Conservation (phyloP, 2,888 invertebrate species). For the Heliconius charithonia region DNA sequence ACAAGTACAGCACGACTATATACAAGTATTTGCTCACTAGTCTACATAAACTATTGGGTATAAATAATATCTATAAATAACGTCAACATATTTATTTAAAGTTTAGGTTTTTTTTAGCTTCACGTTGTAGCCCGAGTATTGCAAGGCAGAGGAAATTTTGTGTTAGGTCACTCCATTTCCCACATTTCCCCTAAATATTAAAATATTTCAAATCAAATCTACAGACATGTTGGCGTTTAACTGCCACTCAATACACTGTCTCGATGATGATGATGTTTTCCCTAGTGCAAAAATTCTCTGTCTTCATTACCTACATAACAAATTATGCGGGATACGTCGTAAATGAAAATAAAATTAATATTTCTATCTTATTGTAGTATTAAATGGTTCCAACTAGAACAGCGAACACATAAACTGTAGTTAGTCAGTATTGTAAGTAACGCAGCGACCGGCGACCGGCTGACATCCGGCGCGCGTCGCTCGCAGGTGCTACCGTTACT, state of each 20-base stretch:
- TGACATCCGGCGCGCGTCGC: background rate
- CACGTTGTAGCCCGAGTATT: too few relatives aligned
- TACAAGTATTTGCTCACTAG: background rate
- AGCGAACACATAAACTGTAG: background rate
- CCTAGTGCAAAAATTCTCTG: too few relatives aligned
- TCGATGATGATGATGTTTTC: too few relatives aligned
- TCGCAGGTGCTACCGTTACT: conserved; percentile 10
- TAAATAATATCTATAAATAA: too few relatives aligned
- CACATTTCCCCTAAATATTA: too few relatives aligned
- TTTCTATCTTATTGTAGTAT: background rate
- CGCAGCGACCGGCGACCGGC: background rate
- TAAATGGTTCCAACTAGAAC: background rate
- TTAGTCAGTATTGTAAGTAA: conserved; percentile 4
- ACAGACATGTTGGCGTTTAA: too few relatives aligned
- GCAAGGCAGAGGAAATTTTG: too few relatives aligned
- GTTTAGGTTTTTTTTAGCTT: background rate
- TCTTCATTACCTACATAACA: too few relatives aligned
- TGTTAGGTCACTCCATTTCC: too few relatives aligned
- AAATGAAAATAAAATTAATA: background rate
- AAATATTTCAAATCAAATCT: too few relatives aligned
- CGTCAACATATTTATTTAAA: background rate
- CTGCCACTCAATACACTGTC: too few relatives aligned
- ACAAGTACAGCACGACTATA: background rate
- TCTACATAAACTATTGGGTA: background rate
- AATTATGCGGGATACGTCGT: too few relatives aligned